phyloP scores from a whole-genome alignment of 2,113 vertebrate genomes.

The Cromileptes altivelis region DNA sequence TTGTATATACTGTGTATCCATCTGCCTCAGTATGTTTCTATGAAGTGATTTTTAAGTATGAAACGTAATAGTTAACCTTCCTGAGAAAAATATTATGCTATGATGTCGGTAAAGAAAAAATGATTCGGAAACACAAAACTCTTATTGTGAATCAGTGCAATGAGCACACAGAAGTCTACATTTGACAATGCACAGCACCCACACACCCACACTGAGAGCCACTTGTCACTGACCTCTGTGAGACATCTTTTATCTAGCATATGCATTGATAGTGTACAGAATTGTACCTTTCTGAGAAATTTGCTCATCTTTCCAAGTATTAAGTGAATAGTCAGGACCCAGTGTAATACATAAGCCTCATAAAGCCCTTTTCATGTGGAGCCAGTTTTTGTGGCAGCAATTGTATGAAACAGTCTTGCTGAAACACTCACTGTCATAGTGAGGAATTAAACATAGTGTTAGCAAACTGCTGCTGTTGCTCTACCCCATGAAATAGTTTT shows the following conservation, averaged over 20 bases:
- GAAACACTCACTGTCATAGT: conserved; percentile 35
- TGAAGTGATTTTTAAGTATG: neutral
- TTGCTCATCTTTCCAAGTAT: conserved; percentile 12
- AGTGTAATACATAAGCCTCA: conserved; percentile 16
- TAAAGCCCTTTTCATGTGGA: conserved; percentile 46
- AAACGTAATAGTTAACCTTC: neutral
- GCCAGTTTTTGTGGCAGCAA: conserved; percentile 48
- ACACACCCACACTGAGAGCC: conserved; percentile 27
- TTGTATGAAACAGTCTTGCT: conserved; percentile 28
- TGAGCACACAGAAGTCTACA: neutral
- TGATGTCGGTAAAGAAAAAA: neutral
- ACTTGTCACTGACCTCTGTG: conserved; percentile 42
- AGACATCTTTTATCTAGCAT: conserved; percentile 30
- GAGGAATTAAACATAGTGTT: conserved; percentile 50
- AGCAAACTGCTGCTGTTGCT: conserved; percentile 36
- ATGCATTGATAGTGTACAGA: conserved; percentile 4
- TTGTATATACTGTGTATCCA: neutral
- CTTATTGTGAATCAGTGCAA: conserved; percentile 5
- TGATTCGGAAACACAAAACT: neutral
- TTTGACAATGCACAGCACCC: conserved; percentile 10
- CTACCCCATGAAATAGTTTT: conserved; percentile 45
- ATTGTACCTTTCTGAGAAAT: conserved; percentile 28
- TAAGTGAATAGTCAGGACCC: conserved; percentile 16
- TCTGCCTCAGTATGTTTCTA: neutral
- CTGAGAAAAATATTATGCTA: neutral